A percentile compares a stretch with the other conserved stretches of the same genome.
phyloP scores from a whole-genome alignment of 2,888 invertebrate genomes.

The Campaea margaritaria region DNA sequence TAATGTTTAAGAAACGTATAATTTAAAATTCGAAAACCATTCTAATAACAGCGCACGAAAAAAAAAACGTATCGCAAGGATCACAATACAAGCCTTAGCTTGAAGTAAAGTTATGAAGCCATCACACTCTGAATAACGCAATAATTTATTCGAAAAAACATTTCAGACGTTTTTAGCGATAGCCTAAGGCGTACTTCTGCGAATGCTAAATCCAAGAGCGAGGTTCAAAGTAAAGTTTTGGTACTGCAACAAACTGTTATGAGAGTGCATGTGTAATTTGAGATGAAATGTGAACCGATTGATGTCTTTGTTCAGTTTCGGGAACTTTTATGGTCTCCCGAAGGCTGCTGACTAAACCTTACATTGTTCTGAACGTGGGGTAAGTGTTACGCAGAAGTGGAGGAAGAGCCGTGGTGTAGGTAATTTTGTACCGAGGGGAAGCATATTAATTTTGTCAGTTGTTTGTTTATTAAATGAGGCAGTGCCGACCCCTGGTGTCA shows the following conservation, averaged over 20 bases:
- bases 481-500: too few relatives aligned
- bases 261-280: slow-evolving; percentile 76
- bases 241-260: slow-evolving; percentile 58
- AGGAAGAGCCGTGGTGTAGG: not conserved
- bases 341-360: slow-evolving; percentile 73
- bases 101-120: slow-evolving; percentile 40
- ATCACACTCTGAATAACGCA: slow-evolving; percentile 29
- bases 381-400: slow-evolving; percentile 23
- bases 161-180: slow-evolving; percentile 45
- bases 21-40: too few relatives aligned
- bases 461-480: too few relatives aligned
- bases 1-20: too few relatives aligned
- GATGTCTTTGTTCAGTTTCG: slow-evolving; percentile 81
- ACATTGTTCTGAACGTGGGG: slow-evolving; percentile 62
- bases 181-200: slow-evolving; percentile 64
- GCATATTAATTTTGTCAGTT: too few relatives aligned
- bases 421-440: too few relatives aligned
- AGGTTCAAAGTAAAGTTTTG: slow-evolving; percentile 34
- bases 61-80: slow-evolving; percentile 23
- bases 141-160: slow-evolving; percentile 37
- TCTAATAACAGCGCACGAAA: not conserved
- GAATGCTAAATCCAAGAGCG: slow-evolving; percentile 59
- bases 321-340: slow-evolving; percentile 64
- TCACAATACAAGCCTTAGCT: slow-evolving; percentile 25
- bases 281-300: slow-evolving; percentile 81